Percentiles rank a stretch among this genome's conserved stretches.
Evolutionary conservation across 2,113 vertebrate genomes (phyloP).

Genomic region (Aspidoscelis tigris): DNA sequence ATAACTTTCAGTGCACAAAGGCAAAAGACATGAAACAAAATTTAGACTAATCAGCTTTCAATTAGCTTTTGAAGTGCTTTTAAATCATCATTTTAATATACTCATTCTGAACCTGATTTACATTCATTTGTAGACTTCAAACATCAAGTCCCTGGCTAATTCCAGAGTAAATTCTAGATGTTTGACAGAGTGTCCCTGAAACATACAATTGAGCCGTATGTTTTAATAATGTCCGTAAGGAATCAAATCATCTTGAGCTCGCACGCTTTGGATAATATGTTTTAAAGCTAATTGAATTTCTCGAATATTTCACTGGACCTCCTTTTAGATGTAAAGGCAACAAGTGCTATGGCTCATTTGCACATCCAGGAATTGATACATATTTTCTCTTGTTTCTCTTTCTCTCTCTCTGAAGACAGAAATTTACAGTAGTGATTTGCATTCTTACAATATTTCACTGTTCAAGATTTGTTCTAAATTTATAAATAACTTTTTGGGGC

Average conservation of each 20-base stretch:
- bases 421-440: no score
- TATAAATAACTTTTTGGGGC: no score
- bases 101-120: conserved; percentile 55
- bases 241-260: conserved; percentile 31
- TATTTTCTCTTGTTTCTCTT: no score
- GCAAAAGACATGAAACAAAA: conserved; percentile 51
- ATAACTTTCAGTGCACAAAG: conserved; percentile 52
- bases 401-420: no score
- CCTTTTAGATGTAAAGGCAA: conserved; percentile 6
- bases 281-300: not conserved
- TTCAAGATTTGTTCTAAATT: no score
- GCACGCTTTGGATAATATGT: conserved; percentile 5
- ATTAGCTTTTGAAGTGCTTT: conserved; percentile 62
- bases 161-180: conserved; percentile 53
- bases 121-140: conserved; percentile 70
- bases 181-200: conserved; percentile 40
- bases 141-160: conserved; percentile 53
- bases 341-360: not conserved
- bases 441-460: no score
- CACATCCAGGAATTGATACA: not conserved
- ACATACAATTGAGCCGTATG: conserved; percentile 43
- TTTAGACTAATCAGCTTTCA: conserved; percentile 55
- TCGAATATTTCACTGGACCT: conserved; percentile 16
- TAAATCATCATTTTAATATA: conserved; percentile 60
- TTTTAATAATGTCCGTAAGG: conserved; percentile 46